These are phyloP conservation scores for Slavum lentiscoides DNA, from an alignment of 2,888 invertebrate genomes.

Conservation along the genomic window DNA sequence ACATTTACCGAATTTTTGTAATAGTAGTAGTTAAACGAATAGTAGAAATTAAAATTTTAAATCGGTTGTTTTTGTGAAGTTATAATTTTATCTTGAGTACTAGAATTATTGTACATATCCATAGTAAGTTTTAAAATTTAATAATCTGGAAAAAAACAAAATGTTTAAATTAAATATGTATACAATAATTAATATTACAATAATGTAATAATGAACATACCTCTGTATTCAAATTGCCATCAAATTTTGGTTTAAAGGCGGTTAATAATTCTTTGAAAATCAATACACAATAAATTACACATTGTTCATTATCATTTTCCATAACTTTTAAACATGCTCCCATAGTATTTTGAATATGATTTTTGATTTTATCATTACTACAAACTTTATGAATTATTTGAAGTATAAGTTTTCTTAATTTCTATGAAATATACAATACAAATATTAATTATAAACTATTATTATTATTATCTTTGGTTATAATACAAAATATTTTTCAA, in stretches of 20 bases:
- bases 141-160: constrained; percentile 5
- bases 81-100: constrained; percentile 20
- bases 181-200: not conserved
- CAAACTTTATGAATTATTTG: constrained; percentile 37
- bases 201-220: not conserved
- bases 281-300: constrained; percentile 16
- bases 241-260: constrained; percentile 28
- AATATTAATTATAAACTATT: not conserved
- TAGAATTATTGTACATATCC: constrained; percentile 29
- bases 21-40: constrained; percentile 25
- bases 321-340: constrained; percentile 28
- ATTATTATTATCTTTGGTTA: not conserved
- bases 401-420: constrained; percentile 36
- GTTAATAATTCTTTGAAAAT: constrained; percentile 36
- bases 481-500: not conserved
- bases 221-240: constrained; percentile 25
- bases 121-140: constrained; percentile 28
- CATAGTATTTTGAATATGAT: constrained; percentile 24
- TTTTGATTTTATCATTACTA: constrained; percentile 28
- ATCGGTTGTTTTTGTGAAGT: constrained; percentile 27
- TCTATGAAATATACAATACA: constrained; percentile 25
- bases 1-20: constrained; percentile 36
- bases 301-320: constrained; percentile 45
- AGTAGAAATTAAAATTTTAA: constrained; percentile 23
- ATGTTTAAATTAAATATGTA: not conserved